Conservation (phyloP, 2,113 vertebrate species). For the Ammodramus savannarum region DNA sequence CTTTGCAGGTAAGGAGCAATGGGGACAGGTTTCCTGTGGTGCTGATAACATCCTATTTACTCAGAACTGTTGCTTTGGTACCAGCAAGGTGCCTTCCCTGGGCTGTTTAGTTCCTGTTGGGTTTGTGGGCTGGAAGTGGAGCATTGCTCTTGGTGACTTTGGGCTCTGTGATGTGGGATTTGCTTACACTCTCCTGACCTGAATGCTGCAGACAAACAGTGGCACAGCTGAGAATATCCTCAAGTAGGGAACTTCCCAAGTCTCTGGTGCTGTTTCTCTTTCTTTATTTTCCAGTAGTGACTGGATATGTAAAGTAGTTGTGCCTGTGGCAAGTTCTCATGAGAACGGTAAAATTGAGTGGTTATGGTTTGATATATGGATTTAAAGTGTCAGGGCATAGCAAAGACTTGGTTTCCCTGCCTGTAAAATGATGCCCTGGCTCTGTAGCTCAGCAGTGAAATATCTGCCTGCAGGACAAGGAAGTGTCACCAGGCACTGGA, state of each 20-base stretch:
- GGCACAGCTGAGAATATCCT: not conserved
- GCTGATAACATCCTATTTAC: not conserved
- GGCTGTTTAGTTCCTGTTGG: not conserved
- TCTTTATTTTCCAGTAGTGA: not conserved
- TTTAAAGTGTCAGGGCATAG: not conserved
- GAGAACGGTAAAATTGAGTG: not conserved
- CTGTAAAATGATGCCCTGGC: not conserved
- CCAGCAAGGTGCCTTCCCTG: not conserved
- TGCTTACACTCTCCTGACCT: not conserved
- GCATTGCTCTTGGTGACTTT: not conserved
- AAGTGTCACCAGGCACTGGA: not conserved
- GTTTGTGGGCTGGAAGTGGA: not conserved
- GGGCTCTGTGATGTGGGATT: not conserved
- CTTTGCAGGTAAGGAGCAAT: not conserved
- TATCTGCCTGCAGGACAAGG: not conserved
- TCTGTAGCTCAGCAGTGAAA: not conserved
- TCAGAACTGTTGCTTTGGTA: not conserved
- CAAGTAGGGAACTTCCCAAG: rapidly evolving
- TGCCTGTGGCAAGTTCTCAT: not conserved
- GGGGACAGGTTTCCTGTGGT: not conserved
- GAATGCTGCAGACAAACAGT: not conserved
- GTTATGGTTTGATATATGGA: not conserved
- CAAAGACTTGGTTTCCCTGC: not conserved
- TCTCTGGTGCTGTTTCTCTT: not conserved
- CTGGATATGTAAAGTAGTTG: not conserved